phyloP scores from a whole-genome alignment of 2,797 vertebrate genomes.

The Paguma larvata region DNA sequence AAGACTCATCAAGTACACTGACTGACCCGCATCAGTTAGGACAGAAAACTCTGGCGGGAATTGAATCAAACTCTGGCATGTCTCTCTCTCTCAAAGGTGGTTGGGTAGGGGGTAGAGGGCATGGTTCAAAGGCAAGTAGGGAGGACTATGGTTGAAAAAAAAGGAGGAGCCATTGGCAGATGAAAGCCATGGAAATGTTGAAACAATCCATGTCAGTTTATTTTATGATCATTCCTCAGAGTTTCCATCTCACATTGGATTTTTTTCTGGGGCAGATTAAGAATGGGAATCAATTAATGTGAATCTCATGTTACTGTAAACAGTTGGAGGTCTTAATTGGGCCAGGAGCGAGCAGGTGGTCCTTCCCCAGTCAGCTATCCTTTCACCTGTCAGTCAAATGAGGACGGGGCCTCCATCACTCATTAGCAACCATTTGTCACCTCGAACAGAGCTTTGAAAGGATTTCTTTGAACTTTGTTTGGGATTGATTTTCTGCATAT shows the following conservation, averaged over 20 bases:
- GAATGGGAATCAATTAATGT: slow-evolving; percentile 89
- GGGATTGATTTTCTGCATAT: slow-evolving; percentile 93
- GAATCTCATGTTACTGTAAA: slow-evolving; percentile 91
- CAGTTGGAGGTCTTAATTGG: slow-evolving; percentile 94
- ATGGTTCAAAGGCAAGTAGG: neutral
- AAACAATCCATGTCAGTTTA: slow-evolving; percentile 59
- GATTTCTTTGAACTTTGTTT: slow-evolving; percentile 96
- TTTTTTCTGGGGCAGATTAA: slow-evolving; percentile 77
- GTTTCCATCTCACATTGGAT: slow-evolving; percentile 64
- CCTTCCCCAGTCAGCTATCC: slow-evolving; percentile 87
- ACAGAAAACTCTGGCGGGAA: neutral
- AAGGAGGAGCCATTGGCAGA: neutral
- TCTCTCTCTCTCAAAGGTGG: neutral
- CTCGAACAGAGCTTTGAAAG: slow-evolving; percentile 87
- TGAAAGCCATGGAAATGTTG: slow-evolving; percentile 51
- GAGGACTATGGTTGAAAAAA: neutral
- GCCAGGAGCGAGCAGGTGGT: slow-evolving; percentile 92
- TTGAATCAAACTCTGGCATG: neutral
- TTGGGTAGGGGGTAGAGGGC: neutral
- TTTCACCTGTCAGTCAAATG: slow-evolving; percentile 90
- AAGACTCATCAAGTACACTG: neutral
- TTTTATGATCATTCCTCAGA: slow-evolving; percentile 78
- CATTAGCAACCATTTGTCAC: slow-evolving; percentile 94
- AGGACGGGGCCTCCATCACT: slow-evolving; percentile 91
- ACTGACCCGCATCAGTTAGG: neutral